phyloP scores from a whole-genome alignment of 2,113 vertebrate genomes.

The Chascanopsetta lugubris region DNA sequence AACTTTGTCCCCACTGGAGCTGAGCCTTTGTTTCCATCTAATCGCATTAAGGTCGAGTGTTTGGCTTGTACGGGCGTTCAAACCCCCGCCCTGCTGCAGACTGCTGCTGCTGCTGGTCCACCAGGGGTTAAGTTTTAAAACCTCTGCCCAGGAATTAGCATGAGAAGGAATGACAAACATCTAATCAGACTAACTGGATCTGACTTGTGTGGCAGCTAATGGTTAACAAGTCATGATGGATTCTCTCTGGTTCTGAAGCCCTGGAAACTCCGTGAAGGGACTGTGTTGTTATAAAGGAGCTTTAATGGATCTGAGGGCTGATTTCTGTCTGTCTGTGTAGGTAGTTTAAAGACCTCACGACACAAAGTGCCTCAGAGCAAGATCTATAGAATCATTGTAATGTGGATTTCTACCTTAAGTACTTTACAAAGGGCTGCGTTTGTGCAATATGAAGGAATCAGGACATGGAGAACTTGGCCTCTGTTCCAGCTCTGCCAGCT shows the following conservation, averaged over 20 bases:
- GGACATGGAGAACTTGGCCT: background rate
- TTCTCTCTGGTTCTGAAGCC: conserved; percentile 49
- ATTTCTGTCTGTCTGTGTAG: background rate
- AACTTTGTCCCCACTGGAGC: conserved; percentile 37
- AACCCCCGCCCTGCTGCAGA: conserved; percentile 32
- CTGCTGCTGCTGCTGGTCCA: conserved; percentile 18
- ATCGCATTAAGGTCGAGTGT: conserved; percentile 56
- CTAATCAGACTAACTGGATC: conserved; percentile 61
- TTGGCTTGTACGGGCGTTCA: conserved; percentile 39
- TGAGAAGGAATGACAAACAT: conserved; percentile 65
- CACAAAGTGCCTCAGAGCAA: background rate
- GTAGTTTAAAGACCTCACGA: background rate
- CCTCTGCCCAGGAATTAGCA: conserved; percentile 58
- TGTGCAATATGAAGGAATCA: too few species aligned
- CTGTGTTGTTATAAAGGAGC: conserved; percentile 42
- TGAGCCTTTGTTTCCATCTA: conserved; percentile 52
- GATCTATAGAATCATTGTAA: background rate
- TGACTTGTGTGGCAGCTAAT: conserved; percentile 62
- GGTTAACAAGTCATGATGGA: conserved; percentile 59
- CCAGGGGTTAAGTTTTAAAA: conserved; percentile 51
- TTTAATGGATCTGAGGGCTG: conserved; percentile 42
- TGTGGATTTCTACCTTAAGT: background rate
- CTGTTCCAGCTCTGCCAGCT: background rate
- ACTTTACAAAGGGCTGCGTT: background rate
- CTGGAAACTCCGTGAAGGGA: conserved; percentile 19